These are phyloP conservation scores for Cygnus atratus DNA, from an alignment of 2,113 vertebrate genomes.

Conservation along the genomic window DNA sequence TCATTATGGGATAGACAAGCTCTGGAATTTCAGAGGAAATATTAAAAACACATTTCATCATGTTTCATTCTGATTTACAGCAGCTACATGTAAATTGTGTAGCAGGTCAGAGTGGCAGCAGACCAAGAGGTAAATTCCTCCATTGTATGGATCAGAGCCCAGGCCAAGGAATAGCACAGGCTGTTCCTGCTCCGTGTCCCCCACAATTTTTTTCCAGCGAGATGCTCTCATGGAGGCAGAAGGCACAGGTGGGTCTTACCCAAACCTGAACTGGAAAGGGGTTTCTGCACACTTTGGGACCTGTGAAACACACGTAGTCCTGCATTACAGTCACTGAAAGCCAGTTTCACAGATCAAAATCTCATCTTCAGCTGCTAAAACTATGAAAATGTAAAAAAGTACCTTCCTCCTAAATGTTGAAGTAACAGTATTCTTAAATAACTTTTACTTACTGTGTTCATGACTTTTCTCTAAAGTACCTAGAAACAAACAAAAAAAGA, in stretches of 20 bases:
- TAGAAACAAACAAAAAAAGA: conserved; percentile 41
- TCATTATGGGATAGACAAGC: not conserved
- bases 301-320: not conserved
- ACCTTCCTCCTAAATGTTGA: not conserved
- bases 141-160: not conserved
- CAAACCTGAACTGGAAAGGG: not conserved
- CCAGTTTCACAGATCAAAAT: not conserved
- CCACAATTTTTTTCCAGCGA: not conserved
- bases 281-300: not conserved
- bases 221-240: not conserved
- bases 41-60: not conserved
- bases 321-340: not conserved
- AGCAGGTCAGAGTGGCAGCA: not conserved
- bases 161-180: not conserved
- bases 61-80: not conserved
- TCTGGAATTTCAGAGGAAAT: not conserved
- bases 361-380: not conserved
- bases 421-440: not conserved
- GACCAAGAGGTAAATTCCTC: not conserved
- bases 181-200: not conserved
- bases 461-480: conserved; percentile 50
- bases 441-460: conserved; percentile 57
- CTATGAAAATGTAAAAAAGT: not conserved
- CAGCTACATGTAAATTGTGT: not conserved
- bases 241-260: not conserved